Conservation (phyloP, 2,888 invertebrate genomes). For the Conistra vaccinii region DNA sequence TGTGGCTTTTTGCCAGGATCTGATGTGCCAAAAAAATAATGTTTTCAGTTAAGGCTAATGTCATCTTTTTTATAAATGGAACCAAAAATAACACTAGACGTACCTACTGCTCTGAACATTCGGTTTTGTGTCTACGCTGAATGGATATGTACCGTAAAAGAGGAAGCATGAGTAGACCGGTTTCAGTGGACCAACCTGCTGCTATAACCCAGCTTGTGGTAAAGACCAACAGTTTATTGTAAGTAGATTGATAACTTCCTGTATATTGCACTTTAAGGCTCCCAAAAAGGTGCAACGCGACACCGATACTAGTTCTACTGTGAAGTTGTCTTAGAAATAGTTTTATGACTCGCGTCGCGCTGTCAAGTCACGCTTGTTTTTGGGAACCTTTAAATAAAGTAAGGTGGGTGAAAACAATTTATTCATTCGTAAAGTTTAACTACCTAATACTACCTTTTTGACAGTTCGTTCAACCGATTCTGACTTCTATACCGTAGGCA, state of each 20-base stretch:
- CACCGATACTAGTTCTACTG: too few species aligned
- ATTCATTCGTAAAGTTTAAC: too few species aligned
- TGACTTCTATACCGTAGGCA: too few species aligned
- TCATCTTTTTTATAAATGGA: background rate
- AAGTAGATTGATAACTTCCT: background rate
- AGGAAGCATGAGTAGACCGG: background rate
- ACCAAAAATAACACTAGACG: conserved; percentile 9
- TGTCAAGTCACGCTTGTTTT: too few species aligned
- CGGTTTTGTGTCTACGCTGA: background rate
- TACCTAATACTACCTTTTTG: too few species aligned
- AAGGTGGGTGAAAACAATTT: too few species aligned
- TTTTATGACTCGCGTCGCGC: too few species aligned
- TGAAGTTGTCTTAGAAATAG: too few species aligned
- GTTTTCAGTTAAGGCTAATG: conserved; percentile 10
- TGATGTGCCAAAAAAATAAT: conserved; percentile 2
- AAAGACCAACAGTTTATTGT: background rate
- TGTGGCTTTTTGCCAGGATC: conserved; percentile 33
- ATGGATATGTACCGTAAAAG: background rate
- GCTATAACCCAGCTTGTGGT: background rate
- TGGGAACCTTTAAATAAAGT: background rate
- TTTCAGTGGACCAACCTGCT: background rate
- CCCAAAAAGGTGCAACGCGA: too few species aligned
- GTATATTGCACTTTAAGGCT: too few species aligned
- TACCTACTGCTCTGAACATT: background rate
- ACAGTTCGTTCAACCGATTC: too few species aligned